These are phyloP conservation scores for Scelioninae gen. 2 DNA, from an alignment of 2,888 invertebrate genomes.

Conservation along the genomic window DNA sequence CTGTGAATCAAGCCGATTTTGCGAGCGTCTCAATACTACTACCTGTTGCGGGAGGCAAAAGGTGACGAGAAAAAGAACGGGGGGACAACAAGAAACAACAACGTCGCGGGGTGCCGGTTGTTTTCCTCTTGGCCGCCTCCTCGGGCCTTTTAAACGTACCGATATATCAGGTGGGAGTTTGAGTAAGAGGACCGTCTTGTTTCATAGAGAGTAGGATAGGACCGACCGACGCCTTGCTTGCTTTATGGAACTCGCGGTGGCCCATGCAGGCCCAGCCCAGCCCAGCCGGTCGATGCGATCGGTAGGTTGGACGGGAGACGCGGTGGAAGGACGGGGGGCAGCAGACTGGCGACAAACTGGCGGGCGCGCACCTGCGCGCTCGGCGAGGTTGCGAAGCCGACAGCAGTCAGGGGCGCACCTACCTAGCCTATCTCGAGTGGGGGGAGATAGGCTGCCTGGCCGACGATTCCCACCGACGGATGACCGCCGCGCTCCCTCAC, in stretches of 20 bases:
- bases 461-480: constrained; percentile 37
- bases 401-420: constrained; percentile 46
- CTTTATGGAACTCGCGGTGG: constrained; percentile 50
- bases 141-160: constrained; percentile 15
- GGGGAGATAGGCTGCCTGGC: too few relatives aligned
- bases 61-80: constrained; percentile 56
- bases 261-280: constrained; percentile 45
- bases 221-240: too few relatives aligned
- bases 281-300: constrained; percentile 19
- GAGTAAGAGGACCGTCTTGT: constrained; percentile 52
- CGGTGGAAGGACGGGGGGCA: constrained; percentile 51
- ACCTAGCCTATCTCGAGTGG: constrained; percentile 42
- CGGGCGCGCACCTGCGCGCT: constrained; percentile 74
- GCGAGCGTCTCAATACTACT: constrained; percentile 53
- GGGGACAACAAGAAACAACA: constrained; percentile 43
- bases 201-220: constrained; percentile 49
- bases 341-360: constrained; percentile 74
- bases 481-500: constrained; percentile 40
- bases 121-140: not conserved
- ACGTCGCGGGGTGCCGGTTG: constrained; percentile 18
- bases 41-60: constrained; percentile 57
- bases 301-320: not conserved
- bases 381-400: constrained; percentile 57
- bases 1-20: too few relatives aligned
- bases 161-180: constrained; percentile 31